These are phyloP conservation scores for Prionailurus bengalensis DNA, from an alignment of 2,113 vertebrate species.

Conservation along the genomic window DNA sequence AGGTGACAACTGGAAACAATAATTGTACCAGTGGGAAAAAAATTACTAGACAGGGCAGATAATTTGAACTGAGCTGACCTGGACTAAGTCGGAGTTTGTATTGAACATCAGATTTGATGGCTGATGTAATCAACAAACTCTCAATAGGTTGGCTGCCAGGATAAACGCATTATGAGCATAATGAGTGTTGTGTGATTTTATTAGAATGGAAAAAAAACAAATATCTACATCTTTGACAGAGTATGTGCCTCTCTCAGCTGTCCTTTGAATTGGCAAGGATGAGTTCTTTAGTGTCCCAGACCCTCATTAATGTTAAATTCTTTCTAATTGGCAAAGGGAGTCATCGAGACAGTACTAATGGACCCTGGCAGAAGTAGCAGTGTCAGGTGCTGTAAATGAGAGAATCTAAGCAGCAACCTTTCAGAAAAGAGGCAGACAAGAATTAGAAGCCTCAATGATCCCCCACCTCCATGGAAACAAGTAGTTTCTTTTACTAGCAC, in stretches of 20 bases:
- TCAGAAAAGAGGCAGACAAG: conserved; percentile 34
- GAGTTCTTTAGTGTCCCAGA: background rate
- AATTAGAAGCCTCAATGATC: background rate
- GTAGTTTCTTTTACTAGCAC: conserved; percentile 27
- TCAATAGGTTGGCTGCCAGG: conserved; percentile 28
- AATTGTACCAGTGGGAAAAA: background rate
- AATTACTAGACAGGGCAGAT: background rate
- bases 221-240: conserved; percentile 30
- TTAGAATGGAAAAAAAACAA: conserved; percentile 43
- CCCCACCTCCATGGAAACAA: conserved; percentile 63
- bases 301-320: conserved; percentile 54
- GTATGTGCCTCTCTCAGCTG: background rate
- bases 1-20: background rate
- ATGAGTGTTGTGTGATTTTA: conserved; percentile 47
- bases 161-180: conserved; percentile 62
- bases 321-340: conserved; percentile 59
- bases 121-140: conserved; percentile 44
- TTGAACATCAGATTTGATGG: conserved; percentile 40
- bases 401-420: conserved; percentile 48
- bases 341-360: background rate
- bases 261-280: background rate
- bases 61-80: conserved; percentile 36
- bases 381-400: conserved; percentile 58
- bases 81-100: background rate
- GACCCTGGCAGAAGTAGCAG: conserved; percentile 20